Conservation (phyloP, 2,113 vertebrate genomes). For the Burhinus bistriatus region DNA sequence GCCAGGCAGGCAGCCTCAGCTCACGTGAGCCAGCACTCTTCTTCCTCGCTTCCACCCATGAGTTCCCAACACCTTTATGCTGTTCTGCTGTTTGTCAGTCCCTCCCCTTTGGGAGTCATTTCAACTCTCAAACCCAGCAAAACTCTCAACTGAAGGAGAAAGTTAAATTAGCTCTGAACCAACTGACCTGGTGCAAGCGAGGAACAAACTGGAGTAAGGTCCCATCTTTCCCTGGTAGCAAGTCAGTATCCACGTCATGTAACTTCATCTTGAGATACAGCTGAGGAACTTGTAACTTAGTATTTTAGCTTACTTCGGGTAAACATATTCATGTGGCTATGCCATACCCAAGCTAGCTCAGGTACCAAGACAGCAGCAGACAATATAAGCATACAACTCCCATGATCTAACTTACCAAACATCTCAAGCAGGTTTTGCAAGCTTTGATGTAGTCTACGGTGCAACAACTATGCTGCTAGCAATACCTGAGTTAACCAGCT, state of each 20-base stretch:
- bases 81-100: background rate
- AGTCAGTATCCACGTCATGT: background rate
- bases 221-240: background rate
- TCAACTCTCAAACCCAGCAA: background rate
- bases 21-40: background rate
- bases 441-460: background rate
- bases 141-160: background rate
- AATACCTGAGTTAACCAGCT: background rate
- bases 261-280: background rate
- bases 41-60: background rate
- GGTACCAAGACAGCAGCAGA: background rate
- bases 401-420: background rate
- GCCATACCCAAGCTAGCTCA: background rate
- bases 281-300: background rate
- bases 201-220: background rate
- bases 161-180: background rate
- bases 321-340: background rate
- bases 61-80: background rate
- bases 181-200: background rate
- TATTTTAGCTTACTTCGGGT: background rate
- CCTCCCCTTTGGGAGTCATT: background rate
- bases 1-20: background rate
- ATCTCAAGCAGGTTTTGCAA: slow-evolving; percentile 22
- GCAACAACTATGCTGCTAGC: background rate
- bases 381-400: background rate